A percentile compares a stretch with the other conserved stretches of the same genome.
Evolutionary conservation across 2,797 vertebrate genomes (phyloP).

Genomic region (Pyrocephalus nanus): DNA sequence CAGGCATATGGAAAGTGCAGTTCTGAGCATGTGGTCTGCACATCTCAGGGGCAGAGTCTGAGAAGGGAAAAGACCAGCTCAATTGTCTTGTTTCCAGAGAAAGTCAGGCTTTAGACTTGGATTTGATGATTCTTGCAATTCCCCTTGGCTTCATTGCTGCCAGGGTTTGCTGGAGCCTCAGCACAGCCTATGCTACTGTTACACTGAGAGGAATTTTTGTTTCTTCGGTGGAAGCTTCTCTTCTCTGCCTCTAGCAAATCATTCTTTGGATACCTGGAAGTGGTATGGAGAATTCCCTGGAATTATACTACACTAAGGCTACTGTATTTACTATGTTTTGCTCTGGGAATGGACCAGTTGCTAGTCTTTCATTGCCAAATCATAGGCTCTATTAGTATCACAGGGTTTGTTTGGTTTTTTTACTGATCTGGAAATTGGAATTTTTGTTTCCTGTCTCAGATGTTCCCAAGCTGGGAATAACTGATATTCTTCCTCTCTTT

Average conservation of each 20-base stretch:
- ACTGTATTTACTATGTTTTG: not conserved
- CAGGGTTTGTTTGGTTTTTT: not conserved
- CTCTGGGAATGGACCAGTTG: not conserved
- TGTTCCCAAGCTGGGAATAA: not conserved
- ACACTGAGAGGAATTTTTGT: not conserved
- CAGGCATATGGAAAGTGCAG: not conserved
- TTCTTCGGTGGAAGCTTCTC: not conserved
- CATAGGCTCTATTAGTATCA: not conserved
- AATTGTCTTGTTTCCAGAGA: not conserved
- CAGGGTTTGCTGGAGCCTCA: not conserved
- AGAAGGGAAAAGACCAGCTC: not conserved
- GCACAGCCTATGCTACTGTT: rapidly evolving
- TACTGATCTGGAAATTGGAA: not conserved
- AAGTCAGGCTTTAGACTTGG: not conserved
- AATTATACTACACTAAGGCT: not conserved
- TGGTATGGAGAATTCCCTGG: not conserved
- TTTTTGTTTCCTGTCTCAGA: not conserved
- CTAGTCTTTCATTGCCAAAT: not conserved
- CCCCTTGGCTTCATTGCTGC: not conserved
- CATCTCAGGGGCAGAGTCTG: rapidly evolving
- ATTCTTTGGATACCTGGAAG: not conserved
- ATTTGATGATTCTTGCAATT: not conserved
- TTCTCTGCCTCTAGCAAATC: rapidly evolving
- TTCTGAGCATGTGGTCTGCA: not conserved
- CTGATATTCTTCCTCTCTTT: not conserved